A percentile compares a stretch with the other conserved stretches of the same genome.
These are phyloP conservation scores for Apamea anceps DNA, from an alignment of 2,888 invertebrate species.

Conservation along the genomic window DNA sequence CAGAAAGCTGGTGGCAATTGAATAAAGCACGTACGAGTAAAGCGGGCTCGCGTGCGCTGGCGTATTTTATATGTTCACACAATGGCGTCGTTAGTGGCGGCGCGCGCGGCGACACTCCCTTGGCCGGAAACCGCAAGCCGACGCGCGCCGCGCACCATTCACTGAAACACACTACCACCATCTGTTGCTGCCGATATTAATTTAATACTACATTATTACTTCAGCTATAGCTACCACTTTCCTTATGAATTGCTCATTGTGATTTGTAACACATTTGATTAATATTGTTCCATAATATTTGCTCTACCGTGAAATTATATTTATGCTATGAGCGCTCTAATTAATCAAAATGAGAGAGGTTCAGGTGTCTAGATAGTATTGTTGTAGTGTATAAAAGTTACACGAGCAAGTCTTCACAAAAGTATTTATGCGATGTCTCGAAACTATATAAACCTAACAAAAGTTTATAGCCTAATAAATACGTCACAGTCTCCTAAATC, in stretches of 20 bases:
- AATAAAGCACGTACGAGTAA: slow-evolving; percentile 27
- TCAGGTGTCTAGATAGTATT: slow-evolving; percentile 1
- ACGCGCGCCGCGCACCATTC: slow-evolving; percentile 21
- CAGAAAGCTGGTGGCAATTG: not conserved
- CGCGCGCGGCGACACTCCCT: slow-evolving; percentile 29
- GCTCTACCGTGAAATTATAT: slow-evolving; percentile 7
- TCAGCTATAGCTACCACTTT: slow-evolving; percentile 19
- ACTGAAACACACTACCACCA: slow-evolving; percentile 36
- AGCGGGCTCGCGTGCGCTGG: slow-evolving; percentile 7
- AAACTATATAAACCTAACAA: slow-evolving; percentile 71
- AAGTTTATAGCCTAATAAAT: slow-evolving; percentile 78
- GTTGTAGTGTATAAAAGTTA: slow-evolving; percentile 1
- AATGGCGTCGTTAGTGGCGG: slow-evolving; percentile 46
- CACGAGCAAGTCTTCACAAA: slow-evolving; percentile 6
- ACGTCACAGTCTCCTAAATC: slow-evolving; percentile 74
- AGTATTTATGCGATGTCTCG: slow-evolving; percentile 17
- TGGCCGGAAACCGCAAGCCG: slow-evolving; percentile 49
- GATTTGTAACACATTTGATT: slow-evolving; percentile 16
- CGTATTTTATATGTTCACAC: slow-evolving; percentile 41
- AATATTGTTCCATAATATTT: slow-evolving; percentile 16
- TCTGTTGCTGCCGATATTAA: slow-evolving; percentile 46
- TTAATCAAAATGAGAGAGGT: slow-evolving; percentile 9
- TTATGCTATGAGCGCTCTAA: slow-evolving; percentile 8
- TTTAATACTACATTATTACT: slow-evolving; percentile 27
- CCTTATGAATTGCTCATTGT: slow-evolving; percentile 8